Evolutionary conservation across 1,140 invertebrate genomes (phyloP), one percentile per base, ranked within the genome.

Genomic region (Brachionus asplanchnoidis): DNA sequence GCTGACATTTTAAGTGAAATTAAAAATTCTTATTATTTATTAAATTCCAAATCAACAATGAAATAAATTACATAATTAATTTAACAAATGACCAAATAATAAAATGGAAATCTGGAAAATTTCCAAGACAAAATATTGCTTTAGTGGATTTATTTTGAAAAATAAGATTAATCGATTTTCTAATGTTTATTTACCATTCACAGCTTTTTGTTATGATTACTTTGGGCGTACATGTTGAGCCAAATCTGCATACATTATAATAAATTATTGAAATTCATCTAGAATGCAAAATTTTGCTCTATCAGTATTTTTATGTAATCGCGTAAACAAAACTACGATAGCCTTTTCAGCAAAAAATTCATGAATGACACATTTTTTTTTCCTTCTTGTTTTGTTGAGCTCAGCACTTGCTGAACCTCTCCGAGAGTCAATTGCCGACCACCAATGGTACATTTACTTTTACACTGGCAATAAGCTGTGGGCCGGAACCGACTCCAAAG

Each of bases 391-490:
- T 20, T 75, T 75, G 11, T 42, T 75, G 2, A 17, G 40, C 40
- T 75, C 40, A 20, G 36, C 40, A 0, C 17, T 42, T 20, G 32
- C 70, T 5, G 36, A 42, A 2, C 12, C 14, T 42, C 17, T n/a
- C 11, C 7, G 44, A 3, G 11, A 44, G 14, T 23, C 14, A 6
- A 23, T 1, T 8, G 11, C 70, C 11, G 17, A 75, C 1, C 11
- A 65, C n/a, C 44, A 80, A n/a, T 80, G 78, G 78, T 26, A 36
- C 23, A 80, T 80, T 32, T 20, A 40, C 9, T 80, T 80, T 12
- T 80, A 56, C 17, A 80, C 78, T 12, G 78, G 78, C 28, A 65
- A 36, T n/a, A 80, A 80, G 17, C 9, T 80, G 7, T 80, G 78
- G 78, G 78, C 78, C n/a, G 78, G 78, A 26, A 80, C 78, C 3